These are phyloP conservation scores for Enoplolaimus lenunculus DNA, from an alignment of 2,888 invertebrate species.

Conservation along the genomic window DNA sequence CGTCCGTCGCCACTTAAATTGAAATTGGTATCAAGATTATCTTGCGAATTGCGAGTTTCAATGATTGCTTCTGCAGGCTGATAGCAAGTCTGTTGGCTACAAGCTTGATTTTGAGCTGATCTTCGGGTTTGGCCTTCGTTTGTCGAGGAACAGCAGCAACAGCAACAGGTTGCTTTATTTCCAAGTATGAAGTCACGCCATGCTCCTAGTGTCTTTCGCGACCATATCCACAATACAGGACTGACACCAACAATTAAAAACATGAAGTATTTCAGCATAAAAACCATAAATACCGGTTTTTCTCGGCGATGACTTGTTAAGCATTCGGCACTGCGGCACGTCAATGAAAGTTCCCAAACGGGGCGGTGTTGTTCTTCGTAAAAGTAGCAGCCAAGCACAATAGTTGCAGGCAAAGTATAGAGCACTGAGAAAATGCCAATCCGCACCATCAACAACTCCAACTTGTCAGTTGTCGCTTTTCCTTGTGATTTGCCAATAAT, in stretches of 20 bases:
- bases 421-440: slow-evolving; percentile 69
- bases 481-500: slow-evolving; percentile 59
- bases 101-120: no score
- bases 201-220: slow-evolving; percentile 77
- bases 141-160: no score
- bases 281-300: slow-evolving; percentile 30
- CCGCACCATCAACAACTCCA: slow-evolving; percentile 86
- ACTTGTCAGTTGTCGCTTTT: slow-evolving; percentile 61
- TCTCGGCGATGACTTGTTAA: no score
- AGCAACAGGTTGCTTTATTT: no score
- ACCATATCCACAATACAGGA: slow-evolving; percentile 83
- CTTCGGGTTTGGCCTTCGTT: no score
- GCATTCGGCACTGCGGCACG: not conserved
- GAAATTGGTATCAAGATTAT: no score
- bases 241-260: slow-evolving; percentile 83
- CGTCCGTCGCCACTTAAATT: no score
- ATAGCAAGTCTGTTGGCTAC: no score
- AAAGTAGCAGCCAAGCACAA: slow-evolving; percentile 48
- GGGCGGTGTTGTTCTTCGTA: slow-evolving; percentile 71
- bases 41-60: no score
- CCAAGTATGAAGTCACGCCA: slow-evolving; percentile 53
- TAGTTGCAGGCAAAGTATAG: slow-evolving; percentile 54
- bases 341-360: slow-evolving; percentile 50
- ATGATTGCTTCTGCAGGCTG: no score
- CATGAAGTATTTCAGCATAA: slow-evolving; percentile 60